These are phyloP conservation scores for Dryobota labecula DNA, from an alignment of 2,888 invertebrate genomes.

Conservation along the genomic window DNA sequence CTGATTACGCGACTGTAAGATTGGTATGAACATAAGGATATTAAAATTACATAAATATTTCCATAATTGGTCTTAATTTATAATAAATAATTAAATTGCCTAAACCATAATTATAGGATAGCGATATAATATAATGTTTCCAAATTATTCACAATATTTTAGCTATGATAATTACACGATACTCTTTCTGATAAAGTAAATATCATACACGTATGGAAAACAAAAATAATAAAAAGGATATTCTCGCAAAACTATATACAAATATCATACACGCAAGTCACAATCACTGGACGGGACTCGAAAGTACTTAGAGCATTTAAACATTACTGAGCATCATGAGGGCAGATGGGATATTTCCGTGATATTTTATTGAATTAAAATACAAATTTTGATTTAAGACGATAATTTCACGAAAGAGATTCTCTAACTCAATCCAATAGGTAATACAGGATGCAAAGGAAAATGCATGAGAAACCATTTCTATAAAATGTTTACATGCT, in stretches of 20 bases:
- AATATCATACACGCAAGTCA: slow-evolving; percentile 51
- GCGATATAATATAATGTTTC: slow-evolving; percentile 36
- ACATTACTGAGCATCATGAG: slow-evolving; percentile 19
- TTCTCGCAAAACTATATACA: slow-evolving; percentile 53
- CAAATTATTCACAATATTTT: slow-evolving; percentile 50
- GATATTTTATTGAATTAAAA: background rate
- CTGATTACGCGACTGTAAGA: slow-evolving; percentile 15
- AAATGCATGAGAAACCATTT: background rate
- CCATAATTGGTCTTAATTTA: slow-evolving; percentile 52
- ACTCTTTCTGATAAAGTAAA: slow-evolving; percentile 18
- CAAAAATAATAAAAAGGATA: slow-evolving; percentile 28
- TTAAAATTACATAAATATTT: slow-evolving; percentile 49
- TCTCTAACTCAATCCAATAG: background rate
- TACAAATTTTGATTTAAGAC: background rate
- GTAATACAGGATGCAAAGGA: background rate
- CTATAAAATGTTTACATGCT: slow-evolving; percentile 50
- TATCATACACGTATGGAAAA: slow-evolving; percentile 38
- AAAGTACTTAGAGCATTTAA: slow-evolving; percentile 54
- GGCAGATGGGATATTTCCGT: background rate
- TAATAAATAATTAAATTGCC: slow-evolving; percentile 57
- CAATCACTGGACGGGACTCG: slow-evolving; percentile 64
- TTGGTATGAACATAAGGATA: slow-evolving; percentile 45
- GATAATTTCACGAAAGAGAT: background rate
- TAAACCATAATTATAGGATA: slow-evolving; percentile 48
- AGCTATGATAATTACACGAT: slow-evolving; percentile 32